phyloP scores from a whole-genome alignment of 1,140 invertebrate genomes.

The Physella acuta region DNA sequence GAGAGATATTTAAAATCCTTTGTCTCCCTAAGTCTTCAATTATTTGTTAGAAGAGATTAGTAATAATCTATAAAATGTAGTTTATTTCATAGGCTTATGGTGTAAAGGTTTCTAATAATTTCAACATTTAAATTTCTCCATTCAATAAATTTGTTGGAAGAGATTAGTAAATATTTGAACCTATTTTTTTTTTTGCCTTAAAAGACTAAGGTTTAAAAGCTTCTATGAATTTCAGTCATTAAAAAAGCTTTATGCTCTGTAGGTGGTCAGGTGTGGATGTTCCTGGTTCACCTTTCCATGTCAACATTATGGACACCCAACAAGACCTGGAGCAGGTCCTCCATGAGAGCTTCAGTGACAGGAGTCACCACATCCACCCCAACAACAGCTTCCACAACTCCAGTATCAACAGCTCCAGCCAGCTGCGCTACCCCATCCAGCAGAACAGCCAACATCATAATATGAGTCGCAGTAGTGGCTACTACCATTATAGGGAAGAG shows the following conservation, averaged over 20 bases:
- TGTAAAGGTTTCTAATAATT: too few relatives aligned
- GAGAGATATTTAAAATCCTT: too few relatives aligned
- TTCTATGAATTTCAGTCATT: too few relatives aligned
- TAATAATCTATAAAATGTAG: too few relatives aligned
- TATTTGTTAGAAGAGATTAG: too few relatives aligned
- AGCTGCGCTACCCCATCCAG: neutral
- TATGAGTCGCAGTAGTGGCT: slow-evolving; percentile 20
- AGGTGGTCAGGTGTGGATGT: slow-evolving; percentile 92
- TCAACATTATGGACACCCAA: slow-evolving; percentile 99
- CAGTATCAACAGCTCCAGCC: slow-evolving; percentile 12
- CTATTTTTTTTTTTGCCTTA: too few relatives aligned
- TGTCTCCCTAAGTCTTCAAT: too few relatives aligned
- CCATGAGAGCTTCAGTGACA: slow-evolving; percentile 26
- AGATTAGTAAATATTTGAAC: too few relatives aligned
- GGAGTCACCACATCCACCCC: neutral
- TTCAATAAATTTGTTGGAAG: too few relatives aligned
- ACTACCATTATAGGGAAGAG: slow-evolving; percentile 32
- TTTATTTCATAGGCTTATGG: too few relatives aligned
- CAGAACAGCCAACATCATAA: slow-evolving; percentile 23
- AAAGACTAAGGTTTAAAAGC: too few relatives aligned
- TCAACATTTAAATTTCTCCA: too few relatives aligned
- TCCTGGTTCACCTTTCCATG: slow-evolving; percentile 90
- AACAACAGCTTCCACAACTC: slow-evolving; percentile 9
- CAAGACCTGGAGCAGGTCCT: slow-evolving; percentile 74
- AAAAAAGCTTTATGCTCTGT: neutral